Percentiles rank a stretch among this genome's conserved stretches.
These are phyloP conservation scores for Sipha flava DNA, from an alignment of 1,140 invertebrate genomes.

Conservation along the genomic window DNA sequence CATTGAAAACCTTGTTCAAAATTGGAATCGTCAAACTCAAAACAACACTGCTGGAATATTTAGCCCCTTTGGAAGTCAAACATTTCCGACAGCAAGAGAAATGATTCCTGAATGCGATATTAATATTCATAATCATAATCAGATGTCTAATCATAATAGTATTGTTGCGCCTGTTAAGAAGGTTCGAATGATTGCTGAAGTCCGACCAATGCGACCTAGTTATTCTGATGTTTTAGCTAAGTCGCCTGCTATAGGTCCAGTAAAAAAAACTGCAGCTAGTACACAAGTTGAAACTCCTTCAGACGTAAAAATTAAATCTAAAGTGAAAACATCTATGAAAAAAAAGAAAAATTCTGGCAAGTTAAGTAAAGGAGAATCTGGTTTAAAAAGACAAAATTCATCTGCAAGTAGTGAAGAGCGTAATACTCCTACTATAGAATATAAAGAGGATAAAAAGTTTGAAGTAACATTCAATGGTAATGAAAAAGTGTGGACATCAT, in stretches of 20 bases:
- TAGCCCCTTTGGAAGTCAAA: conserved; percentile 57
- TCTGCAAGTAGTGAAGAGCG: conserved; percentile 48
- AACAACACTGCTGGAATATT: conserved; percentile 63
- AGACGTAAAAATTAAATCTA: conserved; percentile 1
- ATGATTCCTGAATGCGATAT: conserved; percentile 13
- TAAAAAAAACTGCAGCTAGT: conserved; percentile 17
- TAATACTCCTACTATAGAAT: conserved; percentile 6
- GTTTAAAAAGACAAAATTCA: conserved; percentile 47
- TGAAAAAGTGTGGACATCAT: conserved; percentile 37
- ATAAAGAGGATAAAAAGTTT: conserved; percentile 25
- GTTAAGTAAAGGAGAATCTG: neutral
- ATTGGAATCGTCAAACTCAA: conserved; percentile 69
- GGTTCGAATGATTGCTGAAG: conserved; percentile 67
- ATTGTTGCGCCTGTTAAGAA: conserved; percentile 50
- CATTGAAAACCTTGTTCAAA: conserved; percentile 69
- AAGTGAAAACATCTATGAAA: conserved; percentile 2
- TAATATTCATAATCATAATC: conserved; percentile 38
- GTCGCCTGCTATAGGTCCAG: conserved; percentile 43
- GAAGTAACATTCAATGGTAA: neutral
- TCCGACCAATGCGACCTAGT: conserved; percentile 72
- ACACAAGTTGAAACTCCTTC: conserved; percentile 39
- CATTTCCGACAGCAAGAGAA: conserved; percentile 34
- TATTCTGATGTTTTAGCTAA: conserved; percentile 75
- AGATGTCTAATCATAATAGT: conserved; percentile 43
- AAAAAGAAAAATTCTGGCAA: neutral